Conservation (phyloP, 2,888 invertebrate genomes). For the Phymatocera aterrima region DNA sequence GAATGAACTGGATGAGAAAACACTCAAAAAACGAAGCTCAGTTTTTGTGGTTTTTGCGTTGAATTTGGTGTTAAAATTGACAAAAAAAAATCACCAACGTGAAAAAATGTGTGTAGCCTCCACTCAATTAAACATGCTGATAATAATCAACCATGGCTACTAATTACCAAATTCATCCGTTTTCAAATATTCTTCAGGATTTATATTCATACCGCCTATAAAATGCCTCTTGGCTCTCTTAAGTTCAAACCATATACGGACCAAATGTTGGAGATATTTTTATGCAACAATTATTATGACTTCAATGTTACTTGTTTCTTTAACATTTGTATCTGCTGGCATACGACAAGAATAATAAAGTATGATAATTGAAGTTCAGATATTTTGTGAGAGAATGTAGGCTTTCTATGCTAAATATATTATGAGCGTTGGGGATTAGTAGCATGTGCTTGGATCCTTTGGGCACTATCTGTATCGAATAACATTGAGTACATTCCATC, state of each 20-base stretch:
- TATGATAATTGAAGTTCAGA: not conserved
- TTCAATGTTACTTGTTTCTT: conserved; percentile 10
- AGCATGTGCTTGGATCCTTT: not conserved
- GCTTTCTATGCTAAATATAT: not conserved
- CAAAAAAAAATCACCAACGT: no score
- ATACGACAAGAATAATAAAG: not conserved
- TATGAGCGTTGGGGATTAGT: not conserved
- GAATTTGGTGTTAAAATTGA: no score
- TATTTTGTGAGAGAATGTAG: not conserved
- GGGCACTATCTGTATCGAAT: not conserved
- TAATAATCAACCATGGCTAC: conserved; percentile 22
- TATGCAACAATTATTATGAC: conserved; percentile 10
- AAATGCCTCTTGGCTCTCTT: conserved; percentile 5
- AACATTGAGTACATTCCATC: conserved; percentile 17
- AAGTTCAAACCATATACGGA: conserved; percentile 36
- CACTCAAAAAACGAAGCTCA: no score
- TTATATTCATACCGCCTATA: not conserved
- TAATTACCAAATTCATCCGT: not conserved
- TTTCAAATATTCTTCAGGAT: not conserved
- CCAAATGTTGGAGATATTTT: conserved; percentile 40
- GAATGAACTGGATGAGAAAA: no score
- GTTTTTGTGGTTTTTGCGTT: no score
- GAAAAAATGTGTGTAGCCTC: no score
- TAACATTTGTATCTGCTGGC: not conserved
- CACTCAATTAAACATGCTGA: conserved; percentile 46